These are phyloP conservation scores for Aphelenchoides besseyi DNA, from an alignment of 1,140 invertebrate genomes.

Conservation along the genomic window DNA sequence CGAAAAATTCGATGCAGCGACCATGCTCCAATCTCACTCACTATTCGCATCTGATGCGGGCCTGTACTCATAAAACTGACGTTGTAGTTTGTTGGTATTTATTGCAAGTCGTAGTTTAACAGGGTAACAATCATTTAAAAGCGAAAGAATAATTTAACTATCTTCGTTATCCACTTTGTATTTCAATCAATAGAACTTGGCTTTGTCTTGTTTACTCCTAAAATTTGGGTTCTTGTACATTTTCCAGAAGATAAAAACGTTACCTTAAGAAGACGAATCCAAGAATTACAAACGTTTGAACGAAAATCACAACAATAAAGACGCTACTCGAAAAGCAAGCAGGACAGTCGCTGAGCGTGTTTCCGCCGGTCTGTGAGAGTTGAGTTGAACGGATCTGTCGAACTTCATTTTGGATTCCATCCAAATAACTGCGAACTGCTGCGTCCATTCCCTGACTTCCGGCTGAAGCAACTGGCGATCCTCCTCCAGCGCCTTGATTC, in stretches of 20 bases:
- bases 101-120: not conserved
- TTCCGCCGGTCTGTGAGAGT: slow-evolving; percentile 11
- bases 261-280: slow-evolving; percentile 57
- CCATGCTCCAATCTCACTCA: slow-evolving; percentile 73
- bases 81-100: not conserved
- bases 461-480: not conserved
- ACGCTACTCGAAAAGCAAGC: slow-evolving; percentile 51
- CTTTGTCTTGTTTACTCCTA: slow-evolving; percentile 60
- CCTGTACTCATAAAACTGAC: not conserved
- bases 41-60: slow-evolving; percentile 32
- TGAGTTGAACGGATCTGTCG: slow-evolving; percentile 45
- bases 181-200: slow-evolving; percentile 58
- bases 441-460: slow-evolving; percentile 22
- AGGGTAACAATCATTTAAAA: not conserved
- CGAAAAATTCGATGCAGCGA: slow-evolving; percentile 77
- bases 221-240: slow-evolving; percentile 34
- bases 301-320: slow-evolving; percentile 48
- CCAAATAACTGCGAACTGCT: slow-evolving; percentile 32
- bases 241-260: not conserved
- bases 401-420: slow-evolving; percentile 50
- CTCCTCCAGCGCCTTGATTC: slow-evolving; percentile 30
- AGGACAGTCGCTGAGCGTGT: slow-evolving; percentile 15
- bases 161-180: not conserved
- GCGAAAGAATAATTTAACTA: not conserved
- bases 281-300: slow-evolving; percentile 52